These are phyloP conservation scores for Micromys minutus DNA, from an alignment of 2,113 vertebrate species.

Conservation along the genomic window DNA sequence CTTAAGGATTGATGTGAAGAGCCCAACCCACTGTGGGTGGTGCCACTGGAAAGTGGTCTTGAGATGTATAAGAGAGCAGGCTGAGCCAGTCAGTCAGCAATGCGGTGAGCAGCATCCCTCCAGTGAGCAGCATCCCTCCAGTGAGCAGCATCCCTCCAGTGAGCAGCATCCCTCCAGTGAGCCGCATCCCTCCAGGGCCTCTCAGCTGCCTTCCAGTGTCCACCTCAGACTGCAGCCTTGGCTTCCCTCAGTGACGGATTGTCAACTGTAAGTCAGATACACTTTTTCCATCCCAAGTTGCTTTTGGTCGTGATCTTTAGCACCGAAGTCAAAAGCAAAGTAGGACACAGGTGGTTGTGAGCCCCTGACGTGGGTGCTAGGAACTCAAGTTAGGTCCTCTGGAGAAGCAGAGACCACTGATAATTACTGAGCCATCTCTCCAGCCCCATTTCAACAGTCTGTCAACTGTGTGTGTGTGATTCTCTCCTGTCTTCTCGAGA, in stretches of 20 bases:
- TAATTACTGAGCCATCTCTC: background rate
- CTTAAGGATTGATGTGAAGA: background rate
- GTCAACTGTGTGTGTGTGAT: background rate
- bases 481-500: background rate
- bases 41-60: too few species aligned
- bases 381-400: background rate
- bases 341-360: background rate
- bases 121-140: background rate
- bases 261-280: background rate
- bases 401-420: background rate
- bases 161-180: background rate
- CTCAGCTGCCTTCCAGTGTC: background rate
- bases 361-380: background rate
- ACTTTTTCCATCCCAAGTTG: background rate
- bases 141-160: background rate
- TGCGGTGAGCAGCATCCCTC: background rate
- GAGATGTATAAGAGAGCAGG: too few species aligned
- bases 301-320: background rate
- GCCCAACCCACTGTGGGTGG: background rate
- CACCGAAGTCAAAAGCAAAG: background rate
- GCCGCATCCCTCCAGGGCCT: too few species aligned
- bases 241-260: background rate
- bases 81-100: background rate
- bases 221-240: background rate
- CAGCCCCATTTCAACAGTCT: too few species aligned